Conservation (phyloP, 2,797 vertebrate genomes). For the Peromyscus eremicus region DNA sequence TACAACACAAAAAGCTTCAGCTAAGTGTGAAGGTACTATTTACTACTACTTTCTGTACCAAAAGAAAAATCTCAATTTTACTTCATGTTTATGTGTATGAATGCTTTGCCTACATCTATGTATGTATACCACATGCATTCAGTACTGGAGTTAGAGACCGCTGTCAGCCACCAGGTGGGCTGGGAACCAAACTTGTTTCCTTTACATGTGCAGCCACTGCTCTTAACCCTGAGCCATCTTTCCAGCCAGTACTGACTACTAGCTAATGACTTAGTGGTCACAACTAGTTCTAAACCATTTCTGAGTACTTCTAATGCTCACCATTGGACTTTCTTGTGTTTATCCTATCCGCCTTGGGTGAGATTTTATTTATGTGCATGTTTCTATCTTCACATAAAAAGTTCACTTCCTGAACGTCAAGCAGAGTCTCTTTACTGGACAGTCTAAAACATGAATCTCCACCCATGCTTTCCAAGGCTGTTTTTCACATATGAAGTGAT, state of each 20-base stretch:
- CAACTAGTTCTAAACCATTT: background rate
- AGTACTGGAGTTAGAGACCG: background rate
- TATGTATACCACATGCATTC: background rate
- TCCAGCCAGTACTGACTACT: background rate
- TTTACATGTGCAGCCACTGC: background rate
- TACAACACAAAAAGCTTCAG: background rate
- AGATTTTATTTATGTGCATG: background rate
- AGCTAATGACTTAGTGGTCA: background rate
- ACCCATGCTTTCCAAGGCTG: background rate
- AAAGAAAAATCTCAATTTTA: background rate
- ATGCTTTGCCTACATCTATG: background rate
- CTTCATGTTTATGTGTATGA: no score
- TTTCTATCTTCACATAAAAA: background rate
- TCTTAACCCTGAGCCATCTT: background rate
- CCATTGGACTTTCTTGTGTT: fast-evolving
- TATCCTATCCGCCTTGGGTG: background rate
- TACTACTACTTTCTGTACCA: background rate
- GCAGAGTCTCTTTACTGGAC: background rate
- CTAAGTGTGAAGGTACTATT: background rate
- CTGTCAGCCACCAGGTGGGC: background rate
- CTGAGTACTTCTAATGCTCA: background rate
- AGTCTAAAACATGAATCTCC: background rate
- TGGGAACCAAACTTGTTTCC: no score
- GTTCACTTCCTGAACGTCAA: background rate
- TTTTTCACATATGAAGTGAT: background rate